Evolutionary conservation across 2,113 vertebrate genomes (phyloP), one percentile per base, ranked within the genome.

Genomic region (Excalfactoria chinensis): DNA sequence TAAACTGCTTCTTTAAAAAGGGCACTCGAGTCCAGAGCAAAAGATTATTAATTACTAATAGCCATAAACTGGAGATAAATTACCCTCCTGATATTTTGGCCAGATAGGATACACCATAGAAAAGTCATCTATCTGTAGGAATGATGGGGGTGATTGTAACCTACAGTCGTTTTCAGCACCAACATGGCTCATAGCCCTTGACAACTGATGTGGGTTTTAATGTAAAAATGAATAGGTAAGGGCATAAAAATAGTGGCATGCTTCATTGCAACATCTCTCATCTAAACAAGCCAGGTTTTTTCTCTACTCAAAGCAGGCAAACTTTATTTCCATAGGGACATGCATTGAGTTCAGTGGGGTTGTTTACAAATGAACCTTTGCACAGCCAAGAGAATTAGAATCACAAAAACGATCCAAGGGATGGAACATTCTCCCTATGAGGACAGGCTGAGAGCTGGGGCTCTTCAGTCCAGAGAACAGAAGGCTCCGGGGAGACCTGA

Each of bases 21-120:
- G 90, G 95, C 89, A 93, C 25, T 75, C 49, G 35, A 96, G 84
- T 87, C 91, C 51, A 46, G 67, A 92, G 71, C 74, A 90, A 96
- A 93, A 82, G 59, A 94, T 78, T 46, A 96, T 94, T 96, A 85
- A 95, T 96, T 96, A 84, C 74, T 55, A 94, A 43, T 63, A 92
- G 86, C 81, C 81, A 92, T 89, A 95, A 94, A 82, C 87, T 89
- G 85, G 64, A 93, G 94, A 96, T 35, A 96, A 96, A 96, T 96
- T 92, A 92, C 56, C 41, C 46, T 87, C 74, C 35, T 94, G 95
- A 77, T 95, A 95, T 95, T 96, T 96, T 32, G 37, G 71, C 68
- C 25, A 3, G 87, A 74, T 74, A 67, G 71, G 68, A 73, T 85
- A 62, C 51, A 76, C 25, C 34, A 43, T 17, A 56, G 79, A 87